Evolutionary conservation across 2,888 invertebrate genomes (phyloP), one percentile per base, ranked within the genome.

Genomic region (Empis stercorea): DNA sequence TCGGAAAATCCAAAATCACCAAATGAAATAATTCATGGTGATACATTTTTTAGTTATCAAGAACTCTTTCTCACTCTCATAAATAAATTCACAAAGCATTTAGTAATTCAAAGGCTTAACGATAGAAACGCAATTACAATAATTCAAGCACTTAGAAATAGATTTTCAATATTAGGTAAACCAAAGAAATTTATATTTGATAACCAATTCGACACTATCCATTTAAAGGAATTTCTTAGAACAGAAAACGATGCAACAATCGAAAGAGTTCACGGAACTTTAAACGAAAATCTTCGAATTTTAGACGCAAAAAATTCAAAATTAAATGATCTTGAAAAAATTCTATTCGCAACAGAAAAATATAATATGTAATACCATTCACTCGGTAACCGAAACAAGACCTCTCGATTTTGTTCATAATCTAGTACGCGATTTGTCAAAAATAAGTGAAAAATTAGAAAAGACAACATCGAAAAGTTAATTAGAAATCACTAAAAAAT

Each of bases 121-220:
- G 37, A 37, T 37, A 10, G 37, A 9, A 37, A 37, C 13, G 15
- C 37, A 14, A 37, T 37, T 14, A 37, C 37, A 3, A 37, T 37
- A 14, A 37, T 37, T 9, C 14, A 37, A n/a, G 37, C 37, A 4
- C 13, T 37, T 11, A 37, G 15, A 15, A 37, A 37, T 37, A 4
- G 14, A 9, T 37, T 37, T 37, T n/a, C 5, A 15, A 37, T 37
- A 4, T 37, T 37, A 4, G 47, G 50, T 37, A 50, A 49, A 50
- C 44, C 44, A 13, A 45, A 44, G 7, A 48, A 50, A 48, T 34
- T 27, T 48, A 46, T 48, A 20, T 46, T 38, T 17, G 50, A 46
- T 27, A 44, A 42, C 17, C 36, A 45, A 45, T n/a, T 17, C 4
- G 20, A n/a, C n/a, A n/a, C n/a, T n/a, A n/a, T n/a, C n/a, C n/a